Evolutionary conservation across 1,140 invertebrate genomes (phyloP), one percentile per base, ranked within the genome.

Genomic region (Odontomachus brunneus): DNA sequence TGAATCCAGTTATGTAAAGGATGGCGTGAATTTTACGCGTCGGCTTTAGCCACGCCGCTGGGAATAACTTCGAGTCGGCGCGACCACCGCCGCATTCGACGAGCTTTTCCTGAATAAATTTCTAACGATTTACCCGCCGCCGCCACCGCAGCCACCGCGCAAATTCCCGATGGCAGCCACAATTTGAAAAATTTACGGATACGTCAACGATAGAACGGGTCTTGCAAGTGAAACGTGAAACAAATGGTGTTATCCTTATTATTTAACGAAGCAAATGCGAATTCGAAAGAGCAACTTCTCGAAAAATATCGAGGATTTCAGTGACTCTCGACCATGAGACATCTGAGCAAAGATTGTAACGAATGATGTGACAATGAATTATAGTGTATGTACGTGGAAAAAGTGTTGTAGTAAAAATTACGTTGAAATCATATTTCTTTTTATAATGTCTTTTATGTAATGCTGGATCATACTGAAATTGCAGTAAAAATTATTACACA

Each of bases 1-100:
- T 85, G 86, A 90, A 89, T 89, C 75, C 82, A 86, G 81, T 90
- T 89, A 89, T 90, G 89, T 82, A 91, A 90, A 90, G 63, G 85
- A 87, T 82, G 75, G 33, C 49, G 60, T 59, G 87, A 86, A 87
- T 87, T 89, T 88, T 88, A 82, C 83, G 63, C 66, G 78, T 49
- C 65, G 80, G 83, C 73, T 85, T 86, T 84, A 82, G 66, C 57
- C 76, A 49, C n/a, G 72, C 22, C 69, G 62, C 51, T 60, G 55
- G 66, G 78, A 87, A 88, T 88, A 87, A 88, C 69, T 76, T 71
- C n/a, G 60, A 83, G 72, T 82, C 84, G 48, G 26, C 33, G 38
- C 49, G 73, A n/a, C 66, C 62, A 57, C n/a, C 62, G 66, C n/a
- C 66, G 59, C 33, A 65, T 60, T 44, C 49, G 48, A 38, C 74